Base-by-base conservation (phyloP, 2,888 invertebrate genomes). In the Acronicta alni region DNA sequence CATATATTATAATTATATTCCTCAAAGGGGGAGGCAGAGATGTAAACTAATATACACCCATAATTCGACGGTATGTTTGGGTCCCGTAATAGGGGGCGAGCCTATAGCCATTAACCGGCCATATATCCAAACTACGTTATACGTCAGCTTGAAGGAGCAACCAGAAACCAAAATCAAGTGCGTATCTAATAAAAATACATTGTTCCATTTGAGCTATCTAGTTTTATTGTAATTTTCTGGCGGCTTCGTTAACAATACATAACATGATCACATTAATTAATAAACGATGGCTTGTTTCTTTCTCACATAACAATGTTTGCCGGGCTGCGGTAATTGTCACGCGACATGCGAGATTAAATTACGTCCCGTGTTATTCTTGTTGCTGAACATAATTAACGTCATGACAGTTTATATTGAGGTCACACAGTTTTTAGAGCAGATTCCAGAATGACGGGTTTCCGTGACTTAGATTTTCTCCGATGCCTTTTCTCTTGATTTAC, bases 281-380 rank as follows among this genome's bases (percentile, higher is more conserved):
- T 46, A 56, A 66, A 45, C 52, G 44, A 52, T 38, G 37, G 39
- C 52, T 59, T 43, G 56, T 62, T 51, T 74, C 54, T 59, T 68
- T 60, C 15, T 59, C 52, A 51, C 7, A 49, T 46, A 56, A 65
- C 56, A 53, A 35, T 63, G 46, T 57, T 55, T 56, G 59, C 46
- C 12, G 46, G 42, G 57, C 59, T 42, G 59, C 44, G 68, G 67
- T 65, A 74, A 72, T 67, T 71, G 64, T 77, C 68, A 69, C 57
- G 61, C 55, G 52, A 72, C 67, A 67, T 65, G 53, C 60, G 57
- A 75, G 75, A 79, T 74, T 70, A 54, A 75, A 76, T 80, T 75
- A 75, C 45, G 61, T 57, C 35, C 30, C 52, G 20, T 58, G 42
- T 66, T 69, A 65, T 67, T 56, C 55, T 52, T 62, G 57, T 42